A percentile compares a stretch with the other conserved stretches of the same genome.
phyloP scores from a whole-genome alignment of 2,797 vertebrate genomes.

The Amniataba percoides region DNA sequence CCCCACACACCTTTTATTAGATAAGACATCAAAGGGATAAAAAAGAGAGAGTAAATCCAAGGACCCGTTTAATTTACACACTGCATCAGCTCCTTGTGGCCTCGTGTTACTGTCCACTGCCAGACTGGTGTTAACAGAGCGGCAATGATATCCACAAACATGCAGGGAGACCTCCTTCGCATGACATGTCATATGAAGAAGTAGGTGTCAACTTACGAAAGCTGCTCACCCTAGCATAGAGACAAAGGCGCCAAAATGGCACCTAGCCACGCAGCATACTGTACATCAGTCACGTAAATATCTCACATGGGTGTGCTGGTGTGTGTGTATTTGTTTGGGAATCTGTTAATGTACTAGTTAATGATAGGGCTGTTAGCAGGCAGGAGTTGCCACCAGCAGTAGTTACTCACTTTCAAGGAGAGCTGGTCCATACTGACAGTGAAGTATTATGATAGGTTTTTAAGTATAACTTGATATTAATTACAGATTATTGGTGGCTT shows the following conservation, averaged over 20 bases:
- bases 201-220: conserved; percentile 81
- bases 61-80: conserved; percentile 82
- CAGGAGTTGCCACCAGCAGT: conserved; percentile 20
- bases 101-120: conserved; percentile 88
- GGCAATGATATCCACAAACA: conserved; percentile 85
- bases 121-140: conserved; percentile 88
- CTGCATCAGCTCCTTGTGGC: conserved; percentile 79
- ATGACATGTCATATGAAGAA: conserved; percentile 81
- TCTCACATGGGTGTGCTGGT: conserved; percentile 60
- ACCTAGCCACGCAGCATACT: conserved; percentile 64
- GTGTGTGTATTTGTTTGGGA: conserved; percentile 66
- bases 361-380: conserved; percentile 66
- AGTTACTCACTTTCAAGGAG: conserved; percentile 20
- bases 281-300: conserved; percentile 78
- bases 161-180: conserved; percentile 80
- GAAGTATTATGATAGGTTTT: not conserved
- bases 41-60: conserved; percentile 38
- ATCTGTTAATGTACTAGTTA: conserved; percentile 76
- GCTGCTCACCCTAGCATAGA: conserved; percentile 84
- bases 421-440: not conserved
- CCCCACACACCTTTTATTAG: conserved; percentile 29
- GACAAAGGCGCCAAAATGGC: conserved; percentile 88
- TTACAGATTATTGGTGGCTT: not conserved
- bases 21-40: conserved; percentile 44
- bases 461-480: not conserved